Evolutionary conservation across 1,140 invertebrate species (phyloP), one percentile per base, ranked within the genome.

Genomic region (Pollicipes pollicipes): DNA sequence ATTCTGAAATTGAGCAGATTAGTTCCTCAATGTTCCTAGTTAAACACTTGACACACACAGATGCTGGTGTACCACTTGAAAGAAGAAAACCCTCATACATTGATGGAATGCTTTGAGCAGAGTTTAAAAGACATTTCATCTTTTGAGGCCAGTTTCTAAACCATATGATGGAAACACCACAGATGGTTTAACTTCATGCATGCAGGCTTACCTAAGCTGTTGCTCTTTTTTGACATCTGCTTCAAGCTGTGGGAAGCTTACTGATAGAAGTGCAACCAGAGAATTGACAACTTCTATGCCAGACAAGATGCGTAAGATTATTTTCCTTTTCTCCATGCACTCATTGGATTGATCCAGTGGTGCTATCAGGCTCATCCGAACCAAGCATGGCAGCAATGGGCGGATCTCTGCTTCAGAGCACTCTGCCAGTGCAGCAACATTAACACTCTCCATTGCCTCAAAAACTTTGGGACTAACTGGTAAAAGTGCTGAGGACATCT

Each of bases 221-320:
- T 94, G 89, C 81, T 98, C 95, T 79, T 93, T 95, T 76, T 91
- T 90, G 0, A 96, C 88, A 78, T 97, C 93, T 28, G 88, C 87
- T 82, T 97, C 95, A 32, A 98, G 81, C 27, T 88, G 85, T 78
- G 95, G 91, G 81, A 97, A 97, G 82, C 97, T 93, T 66, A 97
- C 94, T 1, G 93, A 95, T 21, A 97, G 81, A 3, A 97, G 81
- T 17, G 90, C 91, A 10, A 97, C 93, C 69, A 97, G 90, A 67
- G 91, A 91, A 81, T 98, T 98, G 0, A 97, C 94, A 32, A 91
- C 85, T 80, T 97, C 93, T 73, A 95, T 91, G 3, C 90, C 90
- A 0, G 91, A 91, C 0, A 98, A 81, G 35, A 95, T 85, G 24
- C 90, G 90, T 0, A 97, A 79, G 68, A 97, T 91, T 75, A 90